Conservation (phyloP, 2,888 invertebrate genomes). For the Acrobasis consociella region DNA sequence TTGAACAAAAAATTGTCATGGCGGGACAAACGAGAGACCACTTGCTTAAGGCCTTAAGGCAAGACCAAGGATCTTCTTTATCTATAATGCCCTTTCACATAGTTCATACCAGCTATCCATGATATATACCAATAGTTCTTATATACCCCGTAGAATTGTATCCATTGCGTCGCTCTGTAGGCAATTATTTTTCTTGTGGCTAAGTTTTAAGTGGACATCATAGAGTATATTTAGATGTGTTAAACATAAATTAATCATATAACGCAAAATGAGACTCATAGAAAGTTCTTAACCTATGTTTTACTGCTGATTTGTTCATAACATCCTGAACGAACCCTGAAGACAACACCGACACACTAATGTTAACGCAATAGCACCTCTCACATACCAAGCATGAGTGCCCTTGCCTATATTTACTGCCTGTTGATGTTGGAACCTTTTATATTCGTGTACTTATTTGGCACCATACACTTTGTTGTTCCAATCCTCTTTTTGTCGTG, state of each 20-base stretch:
- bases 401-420: not conserved
- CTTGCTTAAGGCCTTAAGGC: not conserved
- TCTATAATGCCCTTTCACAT: no score
- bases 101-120: no score
- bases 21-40: slow-evolving; percentile 24
- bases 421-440: not conserved
- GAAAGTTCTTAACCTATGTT: slow-evolving; percentile 42
- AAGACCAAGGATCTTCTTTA: no score
- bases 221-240: not conserved
- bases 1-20: slow-evolving; percentile 32
- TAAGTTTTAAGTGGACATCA: no score
- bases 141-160: no score
- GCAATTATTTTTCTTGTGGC: no score
- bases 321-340: not conserved
- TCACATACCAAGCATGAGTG: slow-evolving; percentile 3
- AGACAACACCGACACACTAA: slow-evolving; percentile 1
- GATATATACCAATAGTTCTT: no score
- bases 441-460: slow-evolving; percentile 21
- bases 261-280: slow-evolving; percentile 50
- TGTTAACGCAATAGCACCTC: slow-evolving; percentile 17
- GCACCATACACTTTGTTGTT: slow-evolving; percentile 19
- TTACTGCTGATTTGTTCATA: slow-evolving; percentile 31
- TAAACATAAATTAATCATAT: slow-evolving; percentile 28
- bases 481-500: not conserved
- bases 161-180: no score